Evolutionary conservation across 2,888 invertebrate genomes (phyloP), one percentile per base, ranked within the genome.

Genomic region (Polyploca ridens): DNA sequence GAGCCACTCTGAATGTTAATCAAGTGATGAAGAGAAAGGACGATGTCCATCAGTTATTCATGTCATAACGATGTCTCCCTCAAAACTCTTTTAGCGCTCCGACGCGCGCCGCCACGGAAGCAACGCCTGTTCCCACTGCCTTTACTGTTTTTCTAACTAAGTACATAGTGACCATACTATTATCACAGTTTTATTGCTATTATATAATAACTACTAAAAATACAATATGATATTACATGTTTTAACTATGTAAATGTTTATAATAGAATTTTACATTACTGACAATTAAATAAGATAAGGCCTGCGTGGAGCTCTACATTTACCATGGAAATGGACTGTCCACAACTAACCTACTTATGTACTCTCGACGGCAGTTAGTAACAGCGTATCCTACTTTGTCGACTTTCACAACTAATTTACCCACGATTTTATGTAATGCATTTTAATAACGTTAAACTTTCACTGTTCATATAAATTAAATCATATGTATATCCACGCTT

Each of bases 1-100:
- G 80, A 83, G 85, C 84, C 77, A 82, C 81, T 82, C 84, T 88
- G 93, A 93, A 93, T 93, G 91, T 87, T 91, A 93, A 93, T 93
- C 86, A 87, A 84, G 83, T 82, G 81, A 81, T 83, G 85, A 85
- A 84, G 87, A 85, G 84, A 81, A 81, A 81, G 86, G 83, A 78
- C 86, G 80, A 67, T 85, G 85, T 86, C 89, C 89, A 90, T 91
- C 90, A 88, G 89, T 88, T 86, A 91, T 91, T 90, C 90, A 87
- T 86, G 88, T 85, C 89, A 85, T 87, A 87, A 86, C 84, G 83
- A 85, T 83, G 84, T 83, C 84, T 82, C 81, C 81, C 81, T 81
- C 74, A 74, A 84, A 86, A 89, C 84, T 87, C 85, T 88, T 88
- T 88, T 84, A 85, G 82, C 81, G 70, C 68, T 66, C 69, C 66